Evolutionary conservation across 1,140 invertebrate genomes (phyloP).

Genomic region (Drosophila nebulosa): DNA sequence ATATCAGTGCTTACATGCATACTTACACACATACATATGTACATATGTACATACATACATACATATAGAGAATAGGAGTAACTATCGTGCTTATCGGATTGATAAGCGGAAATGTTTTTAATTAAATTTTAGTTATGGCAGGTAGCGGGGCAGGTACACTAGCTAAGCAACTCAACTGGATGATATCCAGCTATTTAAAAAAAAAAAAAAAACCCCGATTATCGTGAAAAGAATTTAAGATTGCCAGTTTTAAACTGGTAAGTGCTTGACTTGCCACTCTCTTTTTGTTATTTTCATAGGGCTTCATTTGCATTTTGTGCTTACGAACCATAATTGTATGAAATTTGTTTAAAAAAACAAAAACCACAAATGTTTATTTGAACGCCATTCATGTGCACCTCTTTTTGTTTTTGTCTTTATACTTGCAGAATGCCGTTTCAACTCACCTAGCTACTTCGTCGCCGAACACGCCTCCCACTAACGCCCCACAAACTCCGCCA

Average conservation of each 20-base stretch:
- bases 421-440: slow-evolving; percentile 80
- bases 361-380: background rate
- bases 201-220: too few species aligned
- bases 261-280: too few species aligned
- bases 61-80: background rate
- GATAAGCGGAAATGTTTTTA: slow-evolving; percentile 72
- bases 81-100: slow-evolving; percentile 54
- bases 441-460: slow-evolving; percentile 79
- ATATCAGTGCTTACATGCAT: background rate
- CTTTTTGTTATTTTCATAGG: too few species aligned
- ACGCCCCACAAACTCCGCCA: slow-evolving; percentile 64
- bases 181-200: background rate
- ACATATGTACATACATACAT: too few species aligned
- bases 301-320: too few species aligned
- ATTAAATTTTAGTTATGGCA: slow-evolving; percentile 61
- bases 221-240: too few species aligned
- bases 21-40: too few species aligned
- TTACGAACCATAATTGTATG: too few species aligned
- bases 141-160: slow-evolving; percentile 41
- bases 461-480: slow-evolving; percentile 73
- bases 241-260: too few species aligned
- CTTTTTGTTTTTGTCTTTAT: background rate
- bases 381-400: background rate
- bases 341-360: too few species aligned
- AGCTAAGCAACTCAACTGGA: background rate